Percentiles rank a stretch among this genome's conserved stretches.
Evolutionary conservation across 35 echinoderm and acorn worm genomes (phyloP).

Genomic region (Lytechinus pictus): DNA sequence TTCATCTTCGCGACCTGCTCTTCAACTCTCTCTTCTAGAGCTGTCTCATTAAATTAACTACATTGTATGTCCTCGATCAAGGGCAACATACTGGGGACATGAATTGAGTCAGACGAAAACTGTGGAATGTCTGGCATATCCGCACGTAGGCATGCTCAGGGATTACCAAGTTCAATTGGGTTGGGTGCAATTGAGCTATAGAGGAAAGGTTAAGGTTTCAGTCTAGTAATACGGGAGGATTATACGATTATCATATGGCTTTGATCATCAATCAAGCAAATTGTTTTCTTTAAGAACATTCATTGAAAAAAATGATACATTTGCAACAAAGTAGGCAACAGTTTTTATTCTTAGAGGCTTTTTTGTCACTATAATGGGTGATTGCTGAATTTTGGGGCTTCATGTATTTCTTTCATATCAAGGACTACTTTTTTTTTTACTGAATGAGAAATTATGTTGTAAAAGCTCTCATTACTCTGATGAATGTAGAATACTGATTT

Average conservation of each 20-base stretch:
- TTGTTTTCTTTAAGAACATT: too few species aligned
- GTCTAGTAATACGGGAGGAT: neutral
- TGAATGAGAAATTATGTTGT: too few species aligned
- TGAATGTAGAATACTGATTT: too few species aligned
- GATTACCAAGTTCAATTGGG: constrained; percentile 2
- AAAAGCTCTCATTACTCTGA: too few species aligned
- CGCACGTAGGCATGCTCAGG: neutral
- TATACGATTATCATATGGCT: neutral
- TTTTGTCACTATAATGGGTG: too few species aligned
- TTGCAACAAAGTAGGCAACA: too few species aligned
- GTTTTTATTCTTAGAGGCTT: too few species aligned
- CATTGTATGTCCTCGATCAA: neutral
- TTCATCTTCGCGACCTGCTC: neutral
- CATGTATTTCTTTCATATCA: too few species aligned
- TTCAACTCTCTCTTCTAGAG: neutral
- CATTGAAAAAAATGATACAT: too few species aligned
- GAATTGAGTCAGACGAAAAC: neutral
- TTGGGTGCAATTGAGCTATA: neutral
- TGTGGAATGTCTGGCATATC: neutral
- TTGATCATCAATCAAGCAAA: too few species aligned
- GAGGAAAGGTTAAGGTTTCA: neutral
- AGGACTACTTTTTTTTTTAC: too few species aligned
- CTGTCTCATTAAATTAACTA: neutral
- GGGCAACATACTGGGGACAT: neutral
- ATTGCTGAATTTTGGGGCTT: too few species aligned